Percentiles rank a stretch among this genome's conserved stretches.
These are phyloP conservation scores for Rhinophrynus dorsalis DNA, from an alignment of 2,797 vertebrate species.

Conservation along the genomic window DNA sequence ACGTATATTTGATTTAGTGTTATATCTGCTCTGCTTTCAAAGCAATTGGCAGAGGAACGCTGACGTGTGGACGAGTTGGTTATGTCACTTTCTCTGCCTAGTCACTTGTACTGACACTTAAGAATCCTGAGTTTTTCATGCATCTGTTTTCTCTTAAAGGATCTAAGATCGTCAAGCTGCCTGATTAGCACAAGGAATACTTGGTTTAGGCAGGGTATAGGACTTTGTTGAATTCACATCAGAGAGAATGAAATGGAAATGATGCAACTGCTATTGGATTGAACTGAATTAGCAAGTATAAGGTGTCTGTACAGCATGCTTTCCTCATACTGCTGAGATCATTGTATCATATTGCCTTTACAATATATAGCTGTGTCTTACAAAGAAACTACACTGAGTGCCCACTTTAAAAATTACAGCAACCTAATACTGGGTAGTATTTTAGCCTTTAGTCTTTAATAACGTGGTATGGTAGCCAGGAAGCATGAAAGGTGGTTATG, in stretches of 20 bases:
- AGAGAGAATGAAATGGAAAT: neutral
- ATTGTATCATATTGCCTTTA: neutral
- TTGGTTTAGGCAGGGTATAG: neutral
- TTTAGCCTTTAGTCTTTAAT: too few species aligned
- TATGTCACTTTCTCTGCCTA: neutral
- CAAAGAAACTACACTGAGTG: too few species aligned
- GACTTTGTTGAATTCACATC: neutral
- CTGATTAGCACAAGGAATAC: neutral
- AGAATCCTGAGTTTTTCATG: neutral
- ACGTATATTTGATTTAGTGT: neutral
- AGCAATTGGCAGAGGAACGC: neutral
- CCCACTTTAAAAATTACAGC: too few species aligned
- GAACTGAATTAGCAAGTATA: neutral
- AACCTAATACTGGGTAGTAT: too few species aligned
- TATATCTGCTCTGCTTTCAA: too few species aligned
- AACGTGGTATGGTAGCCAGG: too few species aligned
- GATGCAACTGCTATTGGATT: neutral
- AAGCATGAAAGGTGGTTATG: too few species aligned
- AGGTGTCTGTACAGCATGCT: neutral
- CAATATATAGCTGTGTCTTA: too few species aligned
- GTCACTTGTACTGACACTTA: neutral
- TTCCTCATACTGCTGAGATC: neutral
- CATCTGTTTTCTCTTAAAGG: conserved; percentile 15
- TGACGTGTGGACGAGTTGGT: neutral
- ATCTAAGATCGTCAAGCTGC: neutral